phyloP scores from a whole-genome alignment of 2,888 invertebrate genomes.

The Temnothorax ravouxi region DNA sequence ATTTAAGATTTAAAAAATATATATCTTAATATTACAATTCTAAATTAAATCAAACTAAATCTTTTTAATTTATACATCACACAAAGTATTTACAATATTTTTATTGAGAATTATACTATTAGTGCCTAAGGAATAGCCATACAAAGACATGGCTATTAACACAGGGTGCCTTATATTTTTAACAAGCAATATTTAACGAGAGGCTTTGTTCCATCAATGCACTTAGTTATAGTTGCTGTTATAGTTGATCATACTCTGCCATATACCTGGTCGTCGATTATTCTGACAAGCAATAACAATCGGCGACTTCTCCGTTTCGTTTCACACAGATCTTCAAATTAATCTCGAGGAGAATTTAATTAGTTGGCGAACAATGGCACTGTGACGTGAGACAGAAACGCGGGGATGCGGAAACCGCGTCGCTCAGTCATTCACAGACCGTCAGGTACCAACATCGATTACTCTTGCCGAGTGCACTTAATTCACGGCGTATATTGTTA shows the following conservation, averaged over 20 bases:
- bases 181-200: slow-evolving; percentile 29
- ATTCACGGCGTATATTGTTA: slow-evolving; percentile 55
- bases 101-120: slow-evolving; percentile 2
- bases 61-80: neutral
- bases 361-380: slow-evolving; percentile 67
- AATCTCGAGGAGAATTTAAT: slow-evolving; percentile 73
- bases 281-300: slow-evolving; percentile 66
- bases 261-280: slow-evolving; percentile 58
- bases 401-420: slow-evolving; percentile 57
- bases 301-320: slow-evolving; percentile 28
- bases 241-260: slow-evolving; percentile 48
- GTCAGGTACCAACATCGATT: slow-evolving; percentile 58
- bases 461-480: slow-evolving; percentile 56
- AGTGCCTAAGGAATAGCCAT: neutral
- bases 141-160: neutral
- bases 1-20: neutral
- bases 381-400: slow-evolving; percentile 63
- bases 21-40: neutral
- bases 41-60: slow-evolving; percentile 1
- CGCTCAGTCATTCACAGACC: slow-evolving; percentile 67
- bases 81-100: neutral
- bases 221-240: slow-evolving; percentile 25
- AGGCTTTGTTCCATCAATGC: slow-evolving; percentile 33
- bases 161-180: slow-evolving; percentile 12
- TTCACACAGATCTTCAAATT: slow-evolving; percentile 61